Base-by-base conservation (phyloP, 2,797 vertebrate species). In the Xyrichtys novacula region DNA sequence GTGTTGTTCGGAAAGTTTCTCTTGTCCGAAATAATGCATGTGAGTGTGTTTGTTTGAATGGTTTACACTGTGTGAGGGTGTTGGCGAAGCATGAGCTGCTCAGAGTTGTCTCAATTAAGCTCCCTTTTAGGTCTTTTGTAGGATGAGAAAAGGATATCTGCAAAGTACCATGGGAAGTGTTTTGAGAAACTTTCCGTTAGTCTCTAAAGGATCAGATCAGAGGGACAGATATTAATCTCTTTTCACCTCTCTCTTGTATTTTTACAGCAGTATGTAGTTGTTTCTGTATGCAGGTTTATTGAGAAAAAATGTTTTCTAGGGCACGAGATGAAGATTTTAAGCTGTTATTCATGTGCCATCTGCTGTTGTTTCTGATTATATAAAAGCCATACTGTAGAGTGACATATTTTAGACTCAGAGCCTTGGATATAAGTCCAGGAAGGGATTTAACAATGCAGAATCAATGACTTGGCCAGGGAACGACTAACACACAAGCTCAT, bases 351-450 rank as follows among this genome's bases (percentile, higher is more conserved):
- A 80, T 76, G 88, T 88, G 88, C 84, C 84, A 88, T 85, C 81
- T 83, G 85, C 85, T 83, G 83, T 83, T 78, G 66, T 87, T 82
- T 83, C 63, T 76, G 56, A 83, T 67, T 28, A 74, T 70, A 70
- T 65, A 69, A 82, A 91, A 91, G 91, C 91, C 91, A 91, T 91
- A 91, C 60, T 88, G 78, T 87, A 77, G 58, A 79, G 79, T 64
- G 74, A 82, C 79, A 71, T 65, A 80, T 69, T 80, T 78, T 81
- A 59, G 49, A 78, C 50, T 74, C 58, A 34, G 50, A 76, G 34
- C 67, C 47, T 77, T 76, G 56, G 82, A 80, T 82, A 49, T 71
- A 65, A 57, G 71, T 80, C 66, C 48, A 68, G 56, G 80, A 74
- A 44, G 57, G 58, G 60, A 49, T 78, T 87, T 86, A 76, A 78